These are phyloP conservation scores for Sula dactylatra DNA, from an alignment of 2,113 vertebrate genomes.

Conservation along the genomic window DNA sequence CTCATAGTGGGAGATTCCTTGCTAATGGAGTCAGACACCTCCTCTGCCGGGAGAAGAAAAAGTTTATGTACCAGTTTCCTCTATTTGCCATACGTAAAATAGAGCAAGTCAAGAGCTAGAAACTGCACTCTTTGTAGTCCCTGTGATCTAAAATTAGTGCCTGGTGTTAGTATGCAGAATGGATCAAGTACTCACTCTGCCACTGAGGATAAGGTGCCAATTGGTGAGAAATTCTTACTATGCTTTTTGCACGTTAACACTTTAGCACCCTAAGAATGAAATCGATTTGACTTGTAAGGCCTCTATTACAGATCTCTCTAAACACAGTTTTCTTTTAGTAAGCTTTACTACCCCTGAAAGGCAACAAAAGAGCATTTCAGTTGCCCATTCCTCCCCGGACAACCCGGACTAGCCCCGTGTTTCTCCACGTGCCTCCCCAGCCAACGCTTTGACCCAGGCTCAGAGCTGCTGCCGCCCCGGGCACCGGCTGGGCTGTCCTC, in stretches of 20 bases:
- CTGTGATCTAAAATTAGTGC: constrained; percentile 49
- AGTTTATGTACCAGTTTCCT: neutral
- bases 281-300: neutral
- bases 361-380: neutral
- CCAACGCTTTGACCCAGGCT: neutral
- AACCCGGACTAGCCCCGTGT: neutral
- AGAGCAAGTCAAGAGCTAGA: neutral
- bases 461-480: neutral
- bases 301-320: neutral
- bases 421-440: neutral
- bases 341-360: neutral
- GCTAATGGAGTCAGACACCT: neutral
- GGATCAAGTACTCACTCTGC: constrained; percentile 21
- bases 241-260: constrained; percentile 45
- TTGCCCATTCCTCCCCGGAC: neutral
- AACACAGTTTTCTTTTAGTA: neutral
- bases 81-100: neutral
- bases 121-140: neutral
- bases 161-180: constrained; percentile 19
- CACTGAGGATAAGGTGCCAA: constrained; percentile 28
- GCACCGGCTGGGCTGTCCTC: neutral
- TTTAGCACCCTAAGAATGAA: constrained; percentile 43
- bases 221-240: constrained; percentile 49
- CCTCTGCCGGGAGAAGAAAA: neutral
- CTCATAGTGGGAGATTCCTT: neutral